Evolutionary conservation across 2,797 vertebrate species (phyloP).

Genomic region (Poeciliopsis gracilis): DNA sequence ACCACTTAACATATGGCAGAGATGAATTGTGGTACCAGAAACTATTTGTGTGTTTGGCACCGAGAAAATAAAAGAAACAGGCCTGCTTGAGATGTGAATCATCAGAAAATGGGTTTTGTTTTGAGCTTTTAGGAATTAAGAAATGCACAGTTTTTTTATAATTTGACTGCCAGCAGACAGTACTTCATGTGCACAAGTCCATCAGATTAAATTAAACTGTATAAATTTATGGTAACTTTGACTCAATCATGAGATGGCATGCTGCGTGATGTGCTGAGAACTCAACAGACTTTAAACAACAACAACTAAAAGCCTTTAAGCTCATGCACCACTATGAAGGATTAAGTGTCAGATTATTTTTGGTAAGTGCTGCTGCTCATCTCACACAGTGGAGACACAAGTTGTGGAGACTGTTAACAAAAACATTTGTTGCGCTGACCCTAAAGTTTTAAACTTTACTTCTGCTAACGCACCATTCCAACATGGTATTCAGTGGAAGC

Average conservation of each 20-base stretch:
- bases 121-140: constrained; percentile 41
- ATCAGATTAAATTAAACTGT: constrained; percentile 71
- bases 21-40: constrained; percentile 45
- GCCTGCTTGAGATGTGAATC: constrained; percentile 45
- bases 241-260: constrained; percentile 35
- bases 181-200: constrained; percentile 63
- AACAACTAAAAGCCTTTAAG: background rate
- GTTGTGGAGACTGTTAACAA: too few species aligned
- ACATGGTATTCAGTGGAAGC: too few species aligned
- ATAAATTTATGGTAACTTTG: constrained; percentile 58
- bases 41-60: constrained; percentile 54
- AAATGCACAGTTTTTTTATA: constrained; percentile 27
- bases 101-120: constrained; percentile 38
- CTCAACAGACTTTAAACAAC: background rate
- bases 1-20: constrained; percentile 70
- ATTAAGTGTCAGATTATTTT: constrained; percentile 9
- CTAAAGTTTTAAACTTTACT: too few species aligned
- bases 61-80: constrained; percentile 19
- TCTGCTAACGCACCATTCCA: too few species aligned
- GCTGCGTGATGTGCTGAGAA: constrained; percentile 1
- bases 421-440: too few species aligned
- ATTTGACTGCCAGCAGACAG: constrained; percentile 29
- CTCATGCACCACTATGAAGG: background rate
- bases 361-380: background rate
- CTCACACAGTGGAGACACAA: background rate